Evolutionary conservation across 2,888 invertebrate species (phyloP).

Genomic region (Minunthozetes semirufus): DNA sequence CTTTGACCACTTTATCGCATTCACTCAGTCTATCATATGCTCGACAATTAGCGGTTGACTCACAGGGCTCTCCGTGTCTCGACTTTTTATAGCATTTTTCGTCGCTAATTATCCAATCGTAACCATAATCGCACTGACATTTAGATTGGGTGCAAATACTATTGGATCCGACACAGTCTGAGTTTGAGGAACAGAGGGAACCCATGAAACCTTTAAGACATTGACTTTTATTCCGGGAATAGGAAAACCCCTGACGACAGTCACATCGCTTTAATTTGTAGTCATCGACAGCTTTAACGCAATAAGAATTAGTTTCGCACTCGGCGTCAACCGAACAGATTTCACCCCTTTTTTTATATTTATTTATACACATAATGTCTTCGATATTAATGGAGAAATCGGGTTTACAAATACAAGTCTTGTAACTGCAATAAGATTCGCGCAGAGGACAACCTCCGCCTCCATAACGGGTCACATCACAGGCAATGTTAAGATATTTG

Average conservation of each 20-base stretch:
- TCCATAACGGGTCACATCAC: constrained; percentile 26
- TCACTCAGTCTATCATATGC: constrained; percentile 29
- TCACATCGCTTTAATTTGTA: constrained; percentile 24
- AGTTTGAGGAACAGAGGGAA: constrained; percentile 1
- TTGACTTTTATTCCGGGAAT: background rate
- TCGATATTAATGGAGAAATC: constrained; percentile 33
- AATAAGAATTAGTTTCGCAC: constrained; percentile 23
- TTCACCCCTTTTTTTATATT: constrained; percentile 26
- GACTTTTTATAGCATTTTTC: constrained; percentile 30
- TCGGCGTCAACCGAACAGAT: constrained; percentile 27
- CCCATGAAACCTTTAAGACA: constrained; percentile 30
- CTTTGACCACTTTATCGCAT: constrained; percentile 23
- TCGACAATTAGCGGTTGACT: constrained; percentile 33
- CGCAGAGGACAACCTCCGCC: constrained; percentile 32
- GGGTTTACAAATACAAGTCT: constrained; percentile 35
- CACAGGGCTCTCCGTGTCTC: constrained; percentile 25
- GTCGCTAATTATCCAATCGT: constrained; percentile 26
- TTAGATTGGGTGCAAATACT: constrained; percentile 14
- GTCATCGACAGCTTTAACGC: constrained; percentile 2
- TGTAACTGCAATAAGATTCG: constrained; percentile 33
- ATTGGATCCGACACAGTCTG: constrained; percentile 21
- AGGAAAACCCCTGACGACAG: constrained; percentile 30
- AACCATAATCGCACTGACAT: constrained; percentile 33
- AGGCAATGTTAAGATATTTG: constrained; percentile 31
- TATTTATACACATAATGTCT: constrained; percentile 27